Conservation (phyloP, 2,797 vertebrate species). For the Apodemus agrarius region DNA sequence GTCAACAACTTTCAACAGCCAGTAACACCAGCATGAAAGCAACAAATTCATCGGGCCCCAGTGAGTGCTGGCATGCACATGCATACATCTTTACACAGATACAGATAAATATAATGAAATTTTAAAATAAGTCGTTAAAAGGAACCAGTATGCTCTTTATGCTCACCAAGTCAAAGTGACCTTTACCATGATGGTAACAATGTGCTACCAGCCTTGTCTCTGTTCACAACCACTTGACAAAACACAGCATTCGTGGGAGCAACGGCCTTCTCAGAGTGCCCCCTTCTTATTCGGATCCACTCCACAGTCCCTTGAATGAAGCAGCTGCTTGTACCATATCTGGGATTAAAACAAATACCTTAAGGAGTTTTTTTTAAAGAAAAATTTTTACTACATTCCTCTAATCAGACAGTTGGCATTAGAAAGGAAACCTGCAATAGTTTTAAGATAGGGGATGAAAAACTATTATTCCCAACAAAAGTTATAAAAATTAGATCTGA, state of each 20-base stretch:
- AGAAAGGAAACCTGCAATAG: background rate
- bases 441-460: background rate
- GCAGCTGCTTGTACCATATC: background rate
- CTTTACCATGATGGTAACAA: background rate
- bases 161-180: background rate
- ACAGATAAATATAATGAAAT: background rate
- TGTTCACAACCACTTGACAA: background rate
- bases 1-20: background rate
- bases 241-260: background rate
- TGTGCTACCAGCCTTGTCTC: background rate
- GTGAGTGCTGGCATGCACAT: background rate
- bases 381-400: background rate
- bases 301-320: background rate
- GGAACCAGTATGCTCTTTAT: background rate
- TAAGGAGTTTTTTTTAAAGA: background rate
- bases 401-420: background rate
- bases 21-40: background rate
- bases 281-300: background rate
- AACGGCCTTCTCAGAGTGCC: background rate
- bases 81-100: background rate
- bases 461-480: background rate
- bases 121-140: background rate
- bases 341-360: background rate
- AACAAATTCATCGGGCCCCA: background rate
- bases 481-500: background rate